These are phyloP conservation scores for Corella eumyota DNA, from an alignment of 23 tunicate genomes.

Conservation along the genomic window DNA sequence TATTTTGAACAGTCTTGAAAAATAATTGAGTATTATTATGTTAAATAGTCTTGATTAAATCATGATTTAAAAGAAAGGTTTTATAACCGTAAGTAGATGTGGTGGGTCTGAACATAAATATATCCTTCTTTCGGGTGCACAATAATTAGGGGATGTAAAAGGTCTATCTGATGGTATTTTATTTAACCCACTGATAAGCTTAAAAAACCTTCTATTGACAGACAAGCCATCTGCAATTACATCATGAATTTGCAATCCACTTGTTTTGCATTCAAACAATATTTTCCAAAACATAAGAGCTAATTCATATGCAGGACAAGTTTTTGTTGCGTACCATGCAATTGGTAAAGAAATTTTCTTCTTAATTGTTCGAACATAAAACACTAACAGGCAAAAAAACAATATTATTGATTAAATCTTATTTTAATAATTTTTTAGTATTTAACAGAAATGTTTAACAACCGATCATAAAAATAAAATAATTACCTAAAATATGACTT, in stretches of 20 bases:
- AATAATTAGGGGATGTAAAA: conserved; percentile 8
- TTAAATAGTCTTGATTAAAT: too few species aligned
- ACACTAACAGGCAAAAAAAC: not conserved
- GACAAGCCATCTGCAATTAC: conserved; percentile 2
- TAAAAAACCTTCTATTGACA: conserved; percentile 27
- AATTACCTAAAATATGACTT: conserved; percentile 22
- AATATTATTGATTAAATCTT: not conserved
- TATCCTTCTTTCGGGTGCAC: not conserved
- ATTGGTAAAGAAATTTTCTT: conserved; percentile 5
- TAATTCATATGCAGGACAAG: conserved; percentile 6
- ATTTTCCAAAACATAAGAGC: conserved; percentile 13
- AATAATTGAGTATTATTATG: too few species aligned
- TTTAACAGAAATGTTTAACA: too few species aligned
- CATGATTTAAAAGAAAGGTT: too few species aligned
- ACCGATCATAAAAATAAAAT: too few species aligned
- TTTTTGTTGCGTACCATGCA: conserved; percentile 13
- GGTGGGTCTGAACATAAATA: conserved; percentile 9
- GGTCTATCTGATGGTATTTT: not conserved
- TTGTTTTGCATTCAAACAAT: conserved; percentile 17
- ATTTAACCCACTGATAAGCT: conserved; percentile 1
- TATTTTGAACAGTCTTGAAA: conserved; percentile 18
- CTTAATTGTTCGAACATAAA: conserved; percentile 11
- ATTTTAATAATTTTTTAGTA: too few species aligned
- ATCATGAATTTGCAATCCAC: not conserved
- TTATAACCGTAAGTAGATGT: conserved; percentile 14